Base-by-base conservation (phyloP, 2,888 invertebrate species). In the Apotomis turbidana region DNA sequence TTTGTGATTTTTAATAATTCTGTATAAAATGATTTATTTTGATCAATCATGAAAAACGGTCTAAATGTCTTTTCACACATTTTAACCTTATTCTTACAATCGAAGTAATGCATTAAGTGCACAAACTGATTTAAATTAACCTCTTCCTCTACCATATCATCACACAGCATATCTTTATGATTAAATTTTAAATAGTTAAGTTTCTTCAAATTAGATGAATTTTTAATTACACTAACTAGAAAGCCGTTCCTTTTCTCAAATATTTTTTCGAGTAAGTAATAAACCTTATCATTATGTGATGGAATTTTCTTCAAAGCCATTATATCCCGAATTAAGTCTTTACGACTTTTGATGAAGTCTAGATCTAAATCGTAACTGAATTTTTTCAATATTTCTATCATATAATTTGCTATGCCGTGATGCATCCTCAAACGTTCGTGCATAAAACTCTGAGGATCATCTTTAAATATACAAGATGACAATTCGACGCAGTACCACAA, bases 401-500 rank as follows among this genome's bases (percentile, higher is more conserved):
- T 85, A 68, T 13, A 76, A 49, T 70, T 66, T 4, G 83, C 79
- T 44, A 83, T 74, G 4, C 81, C 78, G 15, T 76, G 74, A 59
- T 63, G 79, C 79, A 78, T 76, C 73, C 84, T 78, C 63, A 85
- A 61, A 3, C 84, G 81, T 79, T 85, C 85, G 5, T 83, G 79
- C 10, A 5, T 51, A 70, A 77, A 85, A 58, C 79, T 62, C 71
- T 64, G 13, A 13, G 77, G 68, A 70, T 84, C 81, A 57, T 83
- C 44, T 79, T 85, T 83, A 64, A 84, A 85, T 69, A 85, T 76
- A 64, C 67, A 66, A 3, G 85, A 80, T 1, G 84, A 84, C 15
- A 85, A 36, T 63, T 84, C 84, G 36, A 84, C 78, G 70, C 83
- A 84, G 76, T 85, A 85, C 85, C 85, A 85, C 70, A 85, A 72